A percentile compares a stretch with the other conserved stretches of the same genome.
phyloP scores from a whole-genome alignment of 2,113 vertebrate species.

The Etheostoma spectabile region DNA sequence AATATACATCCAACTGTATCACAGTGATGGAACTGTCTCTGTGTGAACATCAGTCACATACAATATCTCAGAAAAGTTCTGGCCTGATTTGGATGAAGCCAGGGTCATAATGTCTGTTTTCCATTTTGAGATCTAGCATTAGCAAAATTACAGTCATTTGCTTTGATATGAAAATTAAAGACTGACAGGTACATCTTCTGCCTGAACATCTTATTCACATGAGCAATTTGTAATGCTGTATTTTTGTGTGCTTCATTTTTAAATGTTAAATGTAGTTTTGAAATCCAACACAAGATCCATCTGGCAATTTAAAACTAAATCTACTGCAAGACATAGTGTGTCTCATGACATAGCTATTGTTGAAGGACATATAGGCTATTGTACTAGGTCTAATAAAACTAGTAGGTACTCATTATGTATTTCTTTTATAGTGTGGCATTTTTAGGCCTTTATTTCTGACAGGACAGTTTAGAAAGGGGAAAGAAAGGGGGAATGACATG shows the following conservation, averaged over 20 bases:
- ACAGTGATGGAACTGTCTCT: conserved; percentile 33
- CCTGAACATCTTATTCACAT: conserved; percentile 4
- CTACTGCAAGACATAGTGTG: too few relatives aligned
- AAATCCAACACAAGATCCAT: background rate
- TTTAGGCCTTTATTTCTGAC: too few relatives aligned
- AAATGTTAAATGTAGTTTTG: background rate
- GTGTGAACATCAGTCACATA: conserved; percentile 50
- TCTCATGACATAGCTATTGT: background rate
- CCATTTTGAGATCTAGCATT: conserved; percentile 44
- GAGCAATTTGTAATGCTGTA: background rate
- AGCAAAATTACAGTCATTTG: conserved; percentile 49
- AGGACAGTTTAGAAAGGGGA: too few relatives aligned
- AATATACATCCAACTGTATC: conserved; percentile 27
- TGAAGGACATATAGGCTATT: background rate
- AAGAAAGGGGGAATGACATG: too few relatives aligned
- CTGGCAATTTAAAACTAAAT: background rate
- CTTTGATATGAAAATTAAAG: conserved; percentile 42
- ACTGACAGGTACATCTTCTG: conserved; percentile 10
- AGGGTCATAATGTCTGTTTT: conserved; percentile 30
- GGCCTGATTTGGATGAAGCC: conserved; percentile 49
- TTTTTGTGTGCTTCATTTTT: background rate
- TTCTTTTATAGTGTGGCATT: too few relatives aligned
- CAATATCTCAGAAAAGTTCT: conserved; percentile 33
- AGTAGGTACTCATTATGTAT: too few relatives aligned
- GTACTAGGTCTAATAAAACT: background rate